These are phyloP conservation scores for Macrosiphum euphorbiae DNA, from an alignment of 2,888 invertebrate species.

Conservation along the genomic window DNA sequence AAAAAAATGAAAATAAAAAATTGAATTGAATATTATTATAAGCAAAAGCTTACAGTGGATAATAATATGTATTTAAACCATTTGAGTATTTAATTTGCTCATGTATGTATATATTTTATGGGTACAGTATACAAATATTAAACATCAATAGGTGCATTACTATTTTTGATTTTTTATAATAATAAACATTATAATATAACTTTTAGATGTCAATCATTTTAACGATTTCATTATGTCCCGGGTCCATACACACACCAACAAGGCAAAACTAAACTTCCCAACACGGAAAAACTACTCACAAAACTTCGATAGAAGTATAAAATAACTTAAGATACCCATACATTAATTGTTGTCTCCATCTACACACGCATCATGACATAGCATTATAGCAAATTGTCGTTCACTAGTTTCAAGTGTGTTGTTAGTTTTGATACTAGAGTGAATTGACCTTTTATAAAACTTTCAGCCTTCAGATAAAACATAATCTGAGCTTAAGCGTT, in stretches of 20 bases:
- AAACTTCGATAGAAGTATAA: not conserved
- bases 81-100: not conserved
- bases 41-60: not conserved
- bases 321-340: not conserved
- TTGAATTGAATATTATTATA: not conserved
- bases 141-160: not conserved
- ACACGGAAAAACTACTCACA: not conserved
- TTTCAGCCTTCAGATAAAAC: too few relatives aligned
- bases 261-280: not conserved
- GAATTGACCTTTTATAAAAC: too few relatives aligned
- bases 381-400: too few relatives aligned
- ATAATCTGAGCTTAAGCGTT: too few relatives aligned
- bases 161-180: not conserved
- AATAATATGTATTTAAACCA: not conserved
- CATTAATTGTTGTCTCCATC: too few relatives aligned
- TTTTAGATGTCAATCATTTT: not conserved
- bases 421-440: too few relatives aligned
- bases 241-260: not conserved
- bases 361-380: too few relatives aligned
- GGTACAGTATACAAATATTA: not conserved
- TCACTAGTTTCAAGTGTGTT: too few relatives aligned
- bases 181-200: not conserved
- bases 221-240: not conserved
- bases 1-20: not conserved
- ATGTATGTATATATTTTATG: not conserved